Percentiles rank a stretch among this genome's conserved stretches.
These are phyloP conservation scores for Diorhabda elongata DNA, from an alignment of 1,140 invertebrate genomes.

Conservation along the genomic window DNA sequence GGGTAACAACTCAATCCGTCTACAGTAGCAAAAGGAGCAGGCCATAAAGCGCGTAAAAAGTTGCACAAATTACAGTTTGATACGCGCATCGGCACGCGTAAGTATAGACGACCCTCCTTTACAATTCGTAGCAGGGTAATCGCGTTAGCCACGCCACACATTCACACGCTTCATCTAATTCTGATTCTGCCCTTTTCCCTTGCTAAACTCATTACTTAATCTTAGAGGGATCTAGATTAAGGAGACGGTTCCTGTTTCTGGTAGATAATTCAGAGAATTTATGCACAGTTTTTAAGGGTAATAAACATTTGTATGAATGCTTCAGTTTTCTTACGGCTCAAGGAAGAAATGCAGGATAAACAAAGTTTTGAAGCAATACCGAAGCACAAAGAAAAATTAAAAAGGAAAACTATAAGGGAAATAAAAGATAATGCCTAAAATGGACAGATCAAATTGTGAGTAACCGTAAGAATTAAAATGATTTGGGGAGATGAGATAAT, in stretches of 20 bases:
- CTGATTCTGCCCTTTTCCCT: slow-evolving; percentile 8
- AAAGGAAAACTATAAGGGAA: too few relatives aligned
- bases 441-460: too few relatives aligned
- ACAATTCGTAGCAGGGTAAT: slow-evolving; percentile 7
- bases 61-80: background rate
- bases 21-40: background rate
- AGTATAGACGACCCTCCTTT: background rate
- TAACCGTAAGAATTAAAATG: too few relatives aligned
- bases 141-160: background rate
- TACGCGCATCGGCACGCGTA: slow-evolving; percentile 10
- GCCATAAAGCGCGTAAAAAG: background rate
- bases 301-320: too few relatives aligned
- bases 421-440: too few relatives aligned
- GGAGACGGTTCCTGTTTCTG: background rate
- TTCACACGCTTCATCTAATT: slow-evolving; percentile 11
- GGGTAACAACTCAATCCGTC: slow-evolving; percentile 4
- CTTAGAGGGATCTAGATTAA: background rate
- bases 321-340: too few relatives aligned
- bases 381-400: too few relatives aligned
- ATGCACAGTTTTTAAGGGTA: too few relatives aligned
- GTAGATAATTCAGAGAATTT: too few relatives aligned
- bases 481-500: too few relatives aligned
- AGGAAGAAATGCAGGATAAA: too few relatives aligned
- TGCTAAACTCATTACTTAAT: slow-evolving; percentile 5
- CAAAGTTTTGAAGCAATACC: too few relatives aligned